Percentiles rank a stretch among this genome's conserved stretches.
phyloP scores from a whole-genome alignment of 1,140 invertebrate genomes.

The Caerostris darwini region DNA sequence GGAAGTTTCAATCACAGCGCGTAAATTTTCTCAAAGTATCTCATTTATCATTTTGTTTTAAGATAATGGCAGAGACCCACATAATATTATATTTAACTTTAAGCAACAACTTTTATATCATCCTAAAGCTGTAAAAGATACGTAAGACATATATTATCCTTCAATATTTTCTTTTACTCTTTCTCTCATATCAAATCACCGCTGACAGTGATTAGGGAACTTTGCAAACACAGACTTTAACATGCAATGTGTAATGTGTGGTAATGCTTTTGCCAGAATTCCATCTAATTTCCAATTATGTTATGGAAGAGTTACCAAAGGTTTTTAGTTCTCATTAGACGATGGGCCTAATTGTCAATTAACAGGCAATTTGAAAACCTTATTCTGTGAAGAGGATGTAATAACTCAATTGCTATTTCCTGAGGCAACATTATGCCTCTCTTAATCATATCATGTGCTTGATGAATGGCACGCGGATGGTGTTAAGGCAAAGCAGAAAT shows the following conservation, averaged over 20 bases:
- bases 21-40: no score
- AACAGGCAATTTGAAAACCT: neutral
- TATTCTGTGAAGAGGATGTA: neutral
- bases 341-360: conserved; percentile 44
- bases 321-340: conserved; percentile 35
- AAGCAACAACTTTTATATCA: no score
- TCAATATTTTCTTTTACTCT: neutral
- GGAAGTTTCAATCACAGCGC: no score
- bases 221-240: no score
- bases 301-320: neutral
- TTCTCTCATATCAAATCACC: no score
- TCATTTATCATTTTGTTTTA: no score
- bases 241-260: no score
- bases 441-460: conserved; percentile 45
- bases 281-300: conserved; percentile 19
- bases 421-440: neutral
- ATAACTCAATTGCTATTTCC: conserved; percentile 54
- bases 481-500: neutral
- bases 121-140: no score
- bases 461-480: neutral
- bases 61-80: no score
- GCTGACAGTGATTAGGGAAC: no score
- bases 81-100: no score
- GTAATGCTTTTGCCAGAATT: neutral
- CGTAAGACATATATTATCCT: neutral